Base-by-base conservation (phyloP, 2,113 vertebrate species). In the Ceyx margarethae region DNA sequence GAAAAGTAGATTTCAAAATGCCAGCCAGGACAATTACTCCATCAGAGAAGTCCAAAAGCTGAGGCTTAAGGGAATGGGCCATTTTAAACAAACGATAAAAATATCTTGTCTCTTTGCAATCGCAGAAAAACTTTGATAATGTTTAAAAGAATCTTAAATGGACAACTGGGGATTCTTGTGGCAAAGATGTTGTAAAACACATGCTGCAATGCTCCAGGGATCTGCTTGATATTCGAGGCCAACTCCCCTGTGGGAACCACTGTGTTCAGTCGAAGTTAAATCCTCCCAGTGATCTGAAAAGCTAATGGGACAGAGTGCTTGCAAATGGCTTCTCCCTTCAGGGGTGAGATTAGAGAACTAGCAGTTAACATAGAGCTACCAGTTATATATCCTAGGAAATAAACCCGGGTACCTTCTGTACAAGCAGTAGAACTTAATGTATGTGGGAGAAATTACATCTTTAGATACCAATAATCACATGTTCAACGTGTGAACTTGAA, bases 241-340 rank as follows among this genome's bases (percentile, higher is more conserved):
- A 25, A 6, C 6, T 66, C 37, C 58, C 60, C 50, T 46, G 42
- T 43, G 72, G 67, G 46, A 91, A 76, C 8, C 9, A 40, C 31
- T 74, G 13, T 53, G 26, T 68, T 48, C 71, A 22, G 8, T 0
- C 0, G 3, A 83, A 71, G 28, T 69, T 83, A 66, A 81, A 90
- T 60, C 78, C 76, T 92, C 50, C 19, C 67, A 84, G 46, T 37
- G 74, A 69, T 85, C 46, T 85, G 61, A 69, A 87, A 89, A 93
- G 74, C 61, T 93, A 94, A 91, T 62, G 81, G 81, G 89, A 89
- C 66, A 79, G 48, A 89, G 58, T 25, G 57, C 35, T 93, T 87
- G 54, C 62, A 91, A 73, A 89, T 57, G 35, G 45, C 43, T 89
- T 94, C n/a, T 85, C 50, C 89, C 81, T 79, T 75, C 71, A 61